Evolutionary conservation across 2,888 invertebrate genomes (phyloP), one percentile per base, ranked within the genome.

Genomic region (Orthosia gothica): DNA sequence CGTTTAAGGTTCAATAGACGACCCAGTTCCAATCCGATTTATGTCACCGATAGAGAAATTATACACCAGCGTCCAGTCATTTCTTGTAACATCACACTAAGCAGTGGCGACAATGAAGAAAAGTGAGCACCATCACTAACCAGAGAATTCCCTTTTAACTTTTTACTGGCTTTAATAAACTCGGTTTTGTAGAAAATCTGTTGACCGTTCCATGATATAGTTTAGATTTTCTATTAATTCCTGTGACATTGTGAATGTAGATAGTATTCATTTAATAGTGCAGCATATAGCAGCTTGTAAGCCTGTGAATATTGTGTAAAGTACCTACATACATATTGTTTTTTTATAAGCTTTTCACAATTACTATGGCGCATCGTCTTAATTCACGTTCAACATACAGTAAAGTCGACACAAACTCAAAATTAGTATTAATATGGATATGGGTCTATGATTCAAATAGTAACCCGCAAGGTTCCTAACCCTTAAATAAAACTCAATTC

Each of bases 1-100:
- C 32, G 67, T 82, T 76, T 76, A 58, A 63, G 78, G 70, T 76
- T 82, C 79, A 80, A 59, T 67, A 9, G 67, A 67, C 55, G 78
- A 80, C 70, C 77, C 82, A 64, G 23, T 52, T 70, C 32, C 15
- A 82, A 70, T 76, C 18, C 7, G 40, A 70, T 77, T 80, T 67
- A 70, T 50, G 32, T 59, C 50, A 45, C 66, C 4, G 62, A 40
- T 70, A 64, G 18, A 50, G 45, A 40, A 62, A 76, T 80, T 23
- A 50, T 52, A 63, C n/a, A 40, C 9, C 40, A 63, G 63, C 23
- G 15, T 69, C 47, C 40, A 59, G 20, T 57, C 13, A 40, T 50
- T 75, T 67, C 52, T 76, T 75, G 52, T 69, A 68, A 54, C 47
- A 76, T n/a, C 68, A 45, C 15, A 52, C 13, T 23, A n/a, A 15